A percentile compares a stretch with the other conserved stretches of the same genome.
These are phyloP conservation scores for Drosophila mojavensis DNA, from an alignment of 1,140 invertebrate genomes.

Conservation along the genomic window DNA sequence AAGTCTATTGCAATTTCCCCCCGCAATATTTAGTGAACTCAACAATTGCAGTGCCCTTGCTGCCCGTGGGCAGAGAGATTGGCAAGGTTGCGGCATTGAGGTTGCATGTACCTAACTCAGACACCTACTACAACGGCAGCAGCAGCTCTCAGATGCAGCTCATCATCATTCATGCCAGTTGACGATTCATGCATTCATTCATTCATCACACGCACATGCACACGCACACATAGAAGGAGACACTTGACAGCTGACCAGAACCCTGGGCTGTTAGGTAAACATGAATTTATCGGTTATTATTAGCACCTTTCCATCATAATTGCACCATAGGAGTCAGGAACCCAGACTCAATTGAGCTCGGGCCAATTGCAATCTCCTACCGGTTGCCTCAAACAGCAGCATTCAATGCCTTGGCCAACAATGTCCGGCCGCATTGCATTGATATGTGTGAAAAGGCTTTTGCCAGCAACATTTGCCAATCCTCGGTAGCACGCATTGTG, in stretches of 20 bases:
- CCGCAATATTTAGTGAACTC: constrained; percentile 56
- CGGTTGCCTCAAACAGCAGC: constrained; percentile 47
- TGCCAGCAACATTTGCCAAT: constrained; percentile 23
- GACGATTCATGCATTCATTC: constrained; percentile 20
- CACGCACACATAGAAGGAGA: constrained; percentile 25
- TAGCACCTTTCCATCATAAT: constrained; percentile 81
- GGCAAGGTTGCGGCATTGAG: constrained; percentile 31
- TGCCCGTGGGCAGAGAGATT: constrained; percentile 21
- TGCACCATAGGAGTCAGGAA: constrained; percentile 66
- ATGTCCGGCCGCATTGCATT: constrained; percentile 24
- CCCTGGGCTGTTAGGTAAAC: constrained; percentile 71
- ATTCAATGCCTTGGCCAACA: constrained; percentile 38
- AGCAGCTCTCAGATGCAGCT: constrained; percentile 40
- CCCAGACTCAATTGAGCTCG: constrained; percentile 32
- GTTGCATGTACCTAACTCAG: not conserved
- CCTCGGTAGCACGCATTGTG: constrained; percentile 43
- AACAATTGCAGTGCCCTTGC: constrained; percentile 58
- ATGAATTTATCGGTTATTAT: constrained; percentile 83
- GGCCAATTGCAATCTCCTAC: constrained; percentile 52
- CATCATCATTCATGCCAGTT: constrained; percentile 66
- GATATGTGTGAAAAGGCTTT: constrained; percentile 81
- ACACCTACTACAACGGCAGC: constrained; percentile 54
- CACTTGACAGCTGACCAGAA: constrained; percentile 78
- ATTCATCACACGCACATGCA: constrained; percentile 55
- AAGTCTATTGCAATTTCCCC: constrained; percentile 44